These are phyloP conservation scores for Deroptyus accipitrinus DNA, from an alignment of 2,113 vertebrate species.

Conservation along the genomic window DNA sequence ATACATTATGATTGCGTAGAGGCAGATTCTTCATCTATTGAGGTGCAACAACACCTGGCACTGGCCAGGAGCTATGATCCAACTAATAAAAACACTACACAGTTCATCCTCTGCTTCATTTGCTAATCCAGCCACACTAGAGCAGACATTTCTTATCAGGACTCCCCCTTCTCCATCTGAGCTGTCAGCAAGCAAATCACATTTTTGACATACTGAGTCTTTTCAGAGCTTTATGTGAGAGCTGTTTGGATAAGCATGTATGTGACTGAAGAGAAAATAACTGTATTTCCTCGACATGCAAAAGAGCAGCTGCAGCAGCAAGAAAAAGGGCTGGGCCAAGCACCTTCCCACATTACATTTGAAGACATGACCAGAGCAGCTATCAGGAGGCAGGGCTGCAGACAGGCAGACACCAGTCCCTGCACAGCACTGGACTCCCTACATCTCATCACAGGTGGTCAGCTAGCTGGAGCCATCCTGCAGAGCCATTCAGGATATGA, in stretches of 20 bases:
- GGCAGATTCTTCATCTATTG: not conserved
- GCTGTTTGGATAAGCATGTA: not conserved
- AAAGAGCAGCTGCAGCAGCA: not conserved
- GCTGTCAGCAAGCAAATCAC: not conserved
- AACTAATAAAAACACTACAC: not conserved
- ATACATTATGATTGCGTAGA: not conserved
- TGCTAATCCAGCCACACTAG: not conserved
- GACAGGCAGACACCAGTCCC: not conserved
- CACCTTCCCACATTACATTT: not conserved
- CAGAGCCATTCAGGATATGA: not conserved
- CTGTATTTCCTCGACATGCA: not conserved
- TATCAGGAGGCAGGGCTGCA: not conserved
- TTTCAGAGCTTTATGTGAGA: not conserved
- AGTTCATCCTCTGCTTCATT: not conserved
- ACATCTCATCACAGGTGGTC: not conserved
- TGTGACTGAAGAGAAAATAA: not conserved
- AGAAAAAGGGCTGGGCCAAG: not conserved
- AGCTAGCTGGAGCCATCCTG: not conserved
- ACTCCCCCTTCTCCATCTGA: not conserved
- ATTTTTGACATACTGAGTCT: not conserved
- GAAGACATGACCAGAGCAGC: not conserved
- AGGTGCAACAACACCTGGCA: not conserved
- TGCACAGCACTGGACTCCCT: not conserved
- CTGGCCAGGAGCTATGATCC: not conserved
- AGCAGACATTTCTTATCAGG: not conserved